Conservation (phyloP, 2,888 invertebrate genomes). For the Agrochola litura region DNA sequence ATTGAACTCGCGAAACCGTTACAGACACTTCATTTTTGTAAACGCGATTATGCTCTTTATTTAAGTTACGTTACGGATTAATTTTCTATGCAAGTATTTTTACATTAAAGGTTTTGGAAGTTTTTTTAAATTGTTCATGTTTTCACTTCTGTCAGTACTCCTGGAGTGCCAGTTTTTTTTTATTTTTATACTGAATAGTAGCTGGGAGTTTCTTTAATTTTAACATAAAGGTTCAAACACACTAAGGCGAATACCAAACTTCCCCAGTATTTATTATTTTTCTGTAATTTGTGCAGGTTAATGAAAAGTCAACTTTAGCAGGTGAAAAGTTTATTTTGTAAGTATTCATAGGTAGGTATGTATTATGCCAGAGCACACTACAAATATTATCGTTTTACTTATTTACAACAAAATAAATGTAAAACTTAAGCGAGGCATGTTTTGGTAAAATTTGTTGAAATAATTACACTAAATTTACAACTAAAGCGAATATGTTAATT, state of each 20-base stretch:
- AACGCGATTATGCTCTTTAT: too few relatives aligned
- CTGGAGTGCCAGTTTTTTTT: too few relatives aligned
- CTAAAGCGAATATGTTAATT: constrained; percentile 70
- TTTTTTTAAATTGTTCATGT: too few relatives aligned
- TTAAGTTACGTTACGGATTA: too few relatives aligned
- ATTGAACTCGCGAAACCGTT: too few relatives aligned
- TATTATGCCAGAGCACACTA: constrained; percentile 88
- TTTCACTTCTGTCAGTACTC: too few relatives aligned
- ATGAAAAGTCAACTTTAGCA: constrained; percentile 70
- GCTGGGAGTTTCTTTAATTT: background rate
- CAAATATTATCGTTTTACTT: constrained; percentile 78
- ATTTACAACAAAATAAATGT: constrained; percentile 83
- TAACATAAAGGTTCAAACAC: background rate
- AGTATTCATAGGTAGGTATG: constrained; percentile 75
- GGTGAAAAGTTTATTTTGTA: constrained; percentile 86
- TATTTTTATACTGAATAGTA: background rate
- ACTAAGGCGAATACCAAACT: background rate
- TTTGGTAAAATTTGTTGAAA: constrained; percentile 89
- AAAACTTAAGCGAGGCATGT: constrained; percentile 90
- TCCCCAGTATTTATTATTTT: background rate
- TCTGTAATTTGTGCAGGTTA: constrained; percentile 22
- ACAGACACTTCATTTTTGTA: too few relatives aligned
- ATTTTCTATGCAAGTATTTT: too few relatives aligned
- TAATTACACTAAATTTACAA: constrained; percentile 79
- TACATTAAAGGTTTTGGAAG: too few relatives aligned